Base-by-base conservation (phyloP, 2,888 invertebrate species). In the Leptinotarsa haldemani region DNA sequence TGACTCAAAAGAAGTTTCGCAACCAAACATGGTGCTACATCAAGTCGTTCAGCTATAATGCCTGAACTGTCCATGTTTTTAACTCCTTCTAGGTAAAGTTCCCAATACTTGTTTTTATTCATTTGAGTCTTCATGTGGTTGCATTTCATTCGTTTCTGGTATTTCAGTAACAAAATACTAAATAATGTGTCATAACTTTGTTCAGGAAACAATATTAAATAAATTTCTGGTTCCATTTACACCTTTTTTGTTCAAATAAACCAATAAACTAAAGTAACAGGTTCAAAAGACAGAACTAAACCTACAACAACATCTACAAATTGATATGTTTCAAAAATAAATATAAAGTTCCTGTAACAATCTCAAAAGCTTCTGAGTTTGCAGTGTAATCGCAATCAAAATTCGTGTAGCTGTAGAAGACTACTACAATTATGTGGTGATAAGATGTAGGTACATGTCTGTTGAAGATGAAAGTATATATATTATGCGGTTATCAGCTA, bases 161-260 rank as follows among this genome's bases (percentile, higher is more conserved):
- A 89, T 81, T 94, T 90, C 63, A 91, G 88, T 40, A 91, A 90
- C 73, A 94, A 85, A 80, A 95, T 94, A 84, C 94, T 94, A 70
- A 91, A 91, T 52, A 95, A 82, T 0, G 94, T 92, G 69, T 89
- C 86, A 63, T 89, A 84, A 65, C 90, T 89, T 70, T 93, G 85
- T 58, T n/a, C n/a, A n/a, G n/a, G n/a, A n/a, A 12, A 78, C 70
- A 30, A 83, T 82, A 16, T 75, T 75, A 18, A 75, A 73, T 82
- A 82, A 7, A 72, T 65, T 46, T 70, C 58, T 18, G 65, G 22
- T 52, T 82, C 78, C 83, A 83, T 77, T 12, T 67, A 22, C 3
- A 22, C 13, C 13, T 56, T 15, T 40, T 40, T 40, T 40, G 40
- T 40, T 40, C 40, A 40, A 40, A 40, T 9, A 9, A 40, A 40